A percentile compares a stretch with the other conserved stretches of the same genome.
Conservation (phyloP, 37 sponge, comb jelly and placozoan genomes). For the Corticium candelabrum region DNA sequence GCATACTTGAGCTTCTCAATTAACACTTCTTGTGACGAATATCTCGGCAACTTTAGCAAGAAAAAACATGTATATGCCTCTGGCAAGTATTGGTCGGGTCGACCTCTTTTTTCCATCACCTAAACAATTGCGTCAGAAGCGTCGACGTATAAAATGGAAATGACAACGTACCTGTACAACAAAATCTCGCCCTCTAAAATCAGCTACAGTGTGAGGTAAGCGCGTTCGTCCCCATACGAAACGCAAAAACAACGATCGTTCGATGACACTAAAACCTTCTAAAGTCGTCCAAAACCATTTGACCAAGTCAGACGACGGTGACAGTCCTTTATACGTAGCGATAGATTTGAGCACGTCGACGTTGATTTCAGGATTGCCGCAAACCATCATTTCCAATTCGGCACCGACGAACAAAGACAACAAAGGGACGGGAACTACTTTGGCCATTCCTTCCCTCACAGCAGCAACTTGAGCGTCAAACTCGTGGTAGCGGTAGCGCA, state of each 20-base stretch:
- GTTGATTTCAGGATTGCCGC: conserved; percentile 82
- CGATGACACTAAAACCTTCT: conserved; percentile 62
- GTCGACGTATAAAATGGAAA: neutral
- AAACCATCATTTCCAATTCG: conserved; percentile 80
- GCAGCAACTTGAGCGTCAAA: conserved; percentile 72
- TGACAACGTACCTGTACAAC: conserved; percentile 68
- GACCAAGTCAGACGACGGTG: conserved; percentile 27
- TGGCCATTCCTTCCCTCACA: conserved; percentile 69
- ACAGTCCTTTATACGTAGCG: conserved; percentile 77
- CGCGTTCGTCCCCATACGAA: conserved; percentile 96
- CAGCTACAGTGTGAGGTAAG: conserved; percentile 75
- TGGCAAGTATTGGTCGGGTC: conserved; percentile 86
- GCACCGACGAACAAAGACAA: conserved; percentile 83
- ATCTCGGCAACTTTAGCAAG: conserved; percentile 87
- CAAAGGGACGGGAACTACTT: conserved; percentile 79
- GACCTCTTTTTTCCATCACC: conserved; percentile 83
- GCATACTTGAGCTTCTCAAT: conserved; percentile 90
- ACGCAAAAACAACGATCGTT: conserved; percentile 83
- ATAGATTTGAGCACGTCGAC: conserved; percentile 81
- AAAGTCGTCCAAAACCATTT: conserved; percentile 93
- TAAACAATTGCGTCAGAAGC: conserved; percentile 9
- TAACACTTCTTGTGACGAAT: conserved; percentile 80
- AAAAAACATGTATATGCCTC: conserved; percentile 99
- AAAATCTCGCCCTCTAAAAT: conserved; percentile 91
- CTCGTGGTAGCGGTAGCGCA: conserved; percentile 81